Evolutionary conservation across 2,797 vertebrate genomes (phyloP).

Genomic region (Megalops cyprinoides): DNA sequence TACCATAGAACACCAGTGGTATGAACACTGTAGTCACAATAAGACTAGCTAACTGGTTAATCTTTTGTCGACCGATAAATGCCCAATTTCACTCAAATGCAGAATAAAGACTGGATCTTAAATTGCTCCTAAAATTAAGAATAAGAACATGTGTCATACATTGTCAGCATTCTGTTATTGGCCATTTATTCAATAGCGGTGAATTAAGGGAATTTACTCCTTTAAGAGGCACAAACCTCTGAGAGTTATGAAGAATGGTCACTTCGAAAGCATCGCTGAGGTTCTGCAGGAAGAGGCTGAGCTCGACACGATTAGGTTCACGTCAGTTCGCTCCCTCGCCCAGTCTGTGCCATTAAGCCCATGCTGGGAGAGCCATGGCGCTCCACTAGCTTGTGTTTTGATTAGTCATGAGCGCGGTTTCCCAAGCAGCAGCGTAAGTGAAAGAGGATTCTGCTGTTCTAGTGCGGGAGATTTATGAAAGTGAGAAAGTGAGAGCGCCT

Average conservation of each 20-base stretch:
- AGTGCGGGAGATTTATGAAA: constrained; percentile 35
- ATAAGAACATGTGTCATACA: not conserved
- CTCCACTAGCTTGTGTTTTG: constrained; percentile 17
- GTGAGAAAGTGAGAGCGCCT: constrained; percentile 8
- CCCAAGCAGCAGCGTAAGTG: constrained; percentile 37
- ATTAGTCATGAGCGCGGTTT: constrained; percentile 31
- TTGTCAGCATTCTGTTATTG: too few species aligned
- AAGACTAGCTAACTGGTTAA: too few species aligned
- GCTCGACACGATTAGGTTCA: not conserved
- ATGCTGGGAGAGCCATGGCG: constrained; percentile 11
- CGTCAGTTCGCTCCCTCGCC: not conserved
- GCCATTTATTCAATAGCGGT: not conserved
- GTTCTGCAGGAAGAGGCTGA: not conserved
- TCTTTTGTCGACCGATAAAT: too few species aligned
- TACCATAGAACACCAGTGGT: not conserved
- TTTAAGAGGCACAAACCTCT: not conserved
- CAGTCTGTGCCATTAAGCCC: not conserved
- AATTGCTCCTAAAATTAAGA: not conserved
- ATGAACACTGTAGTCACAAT: not conserved
- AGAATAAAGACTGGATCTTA: too few species aligned
- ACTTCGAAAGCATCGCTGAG: not conserved
- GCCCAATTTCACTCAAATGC: not conserved
- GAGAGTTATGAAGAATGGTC: not conserved
- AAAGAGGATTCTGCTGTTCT: constrained; percentile 35
- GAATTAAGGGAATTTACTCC: not conserved